Conservation (phyloP, 2,113 vertebrate genomes). For the Chloebia gouldiae region DNA sequence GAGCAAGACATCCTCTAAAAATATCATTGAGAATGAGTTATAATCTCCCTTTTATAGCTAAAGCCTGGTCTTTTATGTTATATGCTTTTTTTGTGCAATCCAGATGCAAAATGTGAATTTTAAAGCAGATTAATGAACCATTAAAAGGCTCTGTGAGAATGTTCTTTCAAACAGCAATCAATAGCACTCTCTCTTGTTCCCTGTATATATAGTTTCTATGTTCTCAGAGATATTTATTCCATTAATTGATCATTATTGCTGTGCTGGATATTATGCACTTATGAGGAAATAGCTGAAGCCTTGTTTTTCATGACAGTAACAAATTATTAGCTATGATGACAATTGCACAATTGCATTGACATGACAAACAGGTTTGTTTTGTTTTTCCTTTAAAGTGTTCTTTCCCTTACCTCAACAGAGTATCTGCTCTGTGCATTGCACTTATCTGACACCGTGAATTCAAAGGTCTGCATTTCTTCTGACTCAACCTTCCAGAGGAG, state of each 20-base stretch:
- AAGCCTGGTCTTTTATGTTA: conserved; percentile 56
- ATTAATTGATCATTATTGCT: conserved; percentile 72
- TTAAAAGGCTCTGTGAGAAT: conserved; percentile 61
- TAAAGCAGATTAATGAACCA: conserved; percentile 75
- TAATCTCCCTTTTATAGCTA: conserved; percentile 58
- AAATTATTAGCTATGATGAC: conserved; percentile 56
- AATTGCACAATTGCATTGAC: not conserved
- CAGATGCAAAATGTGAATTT: conserved; percentile 64
- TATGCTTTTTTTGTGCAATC: conserved; percentile 45
- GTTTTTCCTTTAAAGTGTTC: not conserved
- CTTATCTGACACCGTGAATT: conserved; percentile 76
- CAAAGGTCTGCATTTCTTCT: conserved; percentile 52
- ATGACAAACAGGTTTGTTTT: conserved; percentile 31
- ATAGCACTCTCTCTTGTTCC: conserved; percentile 44
- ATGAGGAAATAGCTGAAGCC: conserved; percentile 59
- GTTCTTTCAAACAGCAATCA: conserved; percentile 63
- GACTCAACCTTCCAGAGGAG: conserved; percentile 79
- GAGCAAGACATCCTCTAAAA: conserved; percentile 55
- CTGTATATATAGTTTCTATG: conserved; percentile 34
- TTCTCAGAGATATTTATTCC: conserved; percentile 66
- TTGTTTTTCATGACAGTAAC: conserved; percentile 58
- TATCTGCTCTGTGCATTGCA: conserved; percentile 76
- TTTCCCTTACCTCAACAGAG: conserved; percentile 71
- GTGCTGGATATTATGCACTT: conserved; percentile 53
- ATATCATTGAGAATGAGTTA: conserved; percentile 57